Evolutionary conservation across 2,888 invertebrate species (phyloP), one percentile per base, ranked within the genome.

Genomic region (Ectemnius lituratus): DNA sequence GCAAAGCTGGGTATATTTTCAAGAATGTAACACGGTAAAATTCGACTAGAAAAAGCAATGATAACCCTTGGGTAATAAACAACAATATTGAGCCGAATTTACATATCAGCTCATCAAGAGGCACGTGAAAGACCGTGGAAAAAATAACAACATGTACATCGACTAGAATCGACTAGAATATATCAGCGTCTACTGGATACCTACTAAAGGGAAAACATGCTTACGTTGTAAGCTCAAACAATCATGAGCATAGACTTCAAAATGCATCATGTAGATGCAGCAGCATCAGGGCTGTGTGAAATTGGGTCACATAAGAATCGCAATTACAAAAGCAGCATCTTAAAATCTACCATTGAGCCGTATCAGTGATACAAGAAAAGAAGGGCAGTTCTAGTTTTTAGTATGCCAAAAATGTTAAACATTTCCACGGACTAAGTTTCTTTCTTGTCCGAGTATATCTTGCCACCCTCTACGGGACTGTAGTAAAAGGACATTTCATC

Each of bases 401-500:
- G 8, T 37, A 67, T 47, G 37, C 62, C 67, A 37, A 37, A 70
- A 66, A 52, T 81, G 75, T 78, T 78, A 78, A 81, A 74, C 56
- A 58, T 57, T 69, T 59, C 27, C 70, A 76, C 16, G 20, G 49
- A 61, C 85, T 81, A 88, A 59, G 85, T 82, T 72, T 85, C 85
- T 67, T 86, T 85, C 11, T 72, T 81, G 47, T 87, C 92, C 0
- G 91, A 90, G 5, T 94, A 92, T 84, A 95, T 94, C 89, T 95
- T 95, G 63, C 94, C 94, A 65, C 94, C 96, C 89, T 97, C 97
- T 4, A 97, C 94, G 11, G 96, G 95, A 47, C 96, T 95, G 88
- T 97, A 97, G 88, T 96, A 97, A 89, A 95, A 96, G 59, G 96
- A 96, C 87, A 95, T 94, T 85, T 97, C 97, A 81, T 97, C 97